phyloP scores from a whole-genome alignment of 2,113 vertebrate genomes.

The Tinamus guttatus region DNA sequence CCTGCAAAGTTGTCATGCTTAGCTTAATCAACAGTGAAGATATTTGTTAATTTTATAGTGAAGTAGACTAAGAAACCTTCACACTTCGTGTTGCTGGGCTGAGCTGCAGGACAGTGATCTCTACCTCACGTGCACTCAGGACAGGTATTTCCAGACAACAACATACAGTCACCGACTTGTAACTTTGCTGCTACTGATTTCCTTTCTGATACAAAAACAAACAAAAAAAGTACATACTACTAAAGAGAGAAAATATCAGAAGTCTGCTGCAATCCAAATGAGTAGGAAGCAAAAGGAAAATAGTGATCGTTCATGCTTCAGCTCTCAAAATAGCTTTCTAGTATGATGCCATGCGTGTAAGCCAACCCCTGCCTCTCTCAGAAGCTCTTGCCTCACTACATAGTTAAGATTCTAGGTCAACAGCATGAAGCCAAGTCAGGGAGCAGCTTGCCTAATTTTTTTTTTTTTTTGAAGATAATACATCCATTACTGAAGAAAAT shows the following conservation, averaged over 20 bases:
- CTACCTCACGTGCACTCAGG: neutral
- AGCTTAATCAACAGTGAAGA: neutral
- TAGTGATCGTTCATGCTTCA: neutral
- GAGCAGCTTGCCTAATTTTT: neutral
- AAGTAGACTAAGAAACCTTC: neutral
- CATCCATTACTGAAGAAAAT: neutral
- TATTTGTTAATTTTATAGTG: neutral
- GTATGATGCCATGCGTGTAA: neutral
- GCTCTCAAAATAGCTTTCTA: conserved; percentile 41
- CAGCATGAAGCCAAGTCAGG: neutral
- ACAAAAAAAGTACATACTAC: neutral
- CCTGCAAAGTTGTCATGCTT: neutral
- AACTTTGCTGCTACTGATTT: neutral
- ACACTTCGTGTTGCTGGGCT: neutral
- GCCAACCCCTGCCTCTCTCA: neutral
- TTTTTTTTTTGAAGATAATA: neutral
- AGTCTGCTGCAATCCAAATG: neutral
- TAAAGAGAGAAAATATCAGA: neutral
- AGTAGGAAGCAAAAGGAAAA: neutral
- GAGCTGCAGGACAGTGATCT: neutral
- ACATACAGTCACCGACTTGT: neutral
- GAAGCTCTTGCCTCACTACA: neutral
- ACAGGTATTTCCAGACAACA: neutral
- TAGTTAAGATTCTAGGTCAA: conserved; percentile 40
- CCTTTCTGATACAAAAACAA: neutral